These are phyloP conservation scores for Tachystola acroxantha DNA, from an alignment of 2,888 invertebrate genomes.

Conservation along the genomic window DNA sequence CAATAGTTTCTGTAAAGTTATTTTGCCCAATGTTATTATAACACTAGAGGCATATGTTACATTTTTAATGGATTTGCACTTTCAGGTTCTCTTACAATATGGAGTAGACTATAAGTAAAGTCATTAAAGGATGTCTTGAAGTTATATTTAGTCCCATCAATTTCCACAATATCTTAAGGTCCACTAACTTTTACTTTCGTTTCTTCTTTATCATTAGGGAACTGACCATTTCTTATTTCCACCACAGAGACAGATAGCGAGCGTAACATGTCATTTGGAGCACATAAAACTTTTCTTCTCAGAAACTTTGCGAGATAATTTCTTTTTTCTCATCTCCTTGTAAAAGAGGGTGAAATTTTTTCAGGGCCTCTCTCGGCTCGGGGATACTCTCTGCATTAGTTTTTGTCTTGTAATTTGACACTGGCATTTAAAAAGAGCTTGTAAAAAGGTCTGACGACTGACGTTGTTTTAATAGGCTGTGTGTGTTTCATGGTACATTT, in stretches of 20 bases:
- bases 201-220: too few relatives aligned
- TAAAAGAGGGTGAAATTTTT: neutral
- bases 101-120: too few relatives aligned
- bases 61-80: too few relatives aligned
- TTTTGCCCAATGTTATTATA: too few relatives aligned
- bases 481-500: conserved; percentile 5
- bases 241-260: neutral
- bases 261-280: neutral
- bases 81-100: too few relatives aligned
- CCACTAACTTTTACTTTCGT: too few relatives aligned
- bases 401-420: conserved; percentile 37
- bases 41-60: too few relatives aligned
- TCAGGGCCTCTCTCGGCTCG: neutral
- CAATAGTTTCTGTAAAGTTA: too few relatives aligned
- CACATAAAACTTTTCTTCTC: conserved; percentile 7
- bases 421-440: conserved; percentile 35
- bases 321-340: conserved; percentile 20
- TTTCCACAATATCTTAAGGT: too few relatives aligned
- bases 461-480: conserved; percentile 31
- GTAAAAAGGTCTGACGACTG: conserved; percentile 20
- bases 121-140: too few relatives aligned
- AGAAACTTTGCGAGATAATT: conserved; percentile 14
- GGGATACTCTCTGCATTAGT: neutral
- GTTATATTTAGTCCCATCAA: too few relatives aligned
- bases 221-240: too few relatives aligned